Percentiles rank a stretch among this genome's conserved stretches.
Conservation (phyloP, 2,113 vertebrate species). For the Poeciliopsis occidentalis region DNA sequence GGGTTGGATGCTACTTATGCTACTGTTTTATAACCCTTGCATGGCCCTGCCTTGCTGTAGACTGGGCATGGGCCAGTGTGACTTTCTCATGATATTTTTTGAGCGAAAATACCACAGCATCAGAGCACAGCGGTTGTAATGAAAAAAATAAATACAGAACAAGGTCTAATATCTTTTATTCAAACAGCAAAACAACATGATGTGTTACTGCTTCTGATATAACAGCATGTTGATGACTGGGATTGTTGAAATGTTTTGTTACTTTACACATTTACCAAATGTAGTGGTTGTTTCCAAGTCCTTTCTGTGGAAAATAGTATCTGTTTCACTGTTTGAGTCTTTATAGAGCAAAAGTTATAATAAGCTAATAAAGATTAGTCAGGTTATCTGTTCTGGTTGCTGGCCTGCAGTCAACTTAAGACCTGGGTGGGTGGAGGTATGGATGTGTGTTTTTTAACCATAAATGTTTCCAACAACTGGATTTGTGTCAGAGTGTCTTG, state of each 20-base stretch:
- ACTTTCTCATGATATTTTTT: background rate
- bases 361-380: background rate
- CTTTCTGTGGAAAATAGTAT: background rate
- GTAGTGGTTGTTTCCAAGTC: background rate
- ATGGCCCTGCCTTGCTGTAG: slow-evolving; percentile 6
- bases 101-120: background rate
- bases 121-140: background rate
- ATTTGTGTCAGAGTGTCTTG: background rate
- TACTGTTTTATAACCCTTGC: slow-evolving; percentile 49
- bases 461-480: background rate
- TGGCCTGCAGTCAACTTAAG: background rate
- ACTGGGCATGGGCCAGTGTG: background rate
- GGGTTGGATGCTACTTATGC: slow-evolving; percentile 73
- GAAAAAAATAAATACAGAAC: background rate
- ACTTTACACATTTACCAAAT: background rate
- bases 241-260: background rate
- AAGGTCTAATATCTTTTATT: background rate
- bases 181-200: background rate
- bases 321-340: background rate
- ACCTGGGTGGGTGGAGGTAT: no score
- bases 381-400: background rate
- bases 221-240: background rate
- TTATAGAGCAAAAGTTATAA: background rate
- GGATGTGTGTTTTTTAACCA: background rate
- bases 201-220: background rate